Percentiles rank a stretch among this genome's conserved stretches.
Evolutionary conservation across 2,797 vertebrate species (phyloP).

Genomic region (Columba guinea): DNA sequence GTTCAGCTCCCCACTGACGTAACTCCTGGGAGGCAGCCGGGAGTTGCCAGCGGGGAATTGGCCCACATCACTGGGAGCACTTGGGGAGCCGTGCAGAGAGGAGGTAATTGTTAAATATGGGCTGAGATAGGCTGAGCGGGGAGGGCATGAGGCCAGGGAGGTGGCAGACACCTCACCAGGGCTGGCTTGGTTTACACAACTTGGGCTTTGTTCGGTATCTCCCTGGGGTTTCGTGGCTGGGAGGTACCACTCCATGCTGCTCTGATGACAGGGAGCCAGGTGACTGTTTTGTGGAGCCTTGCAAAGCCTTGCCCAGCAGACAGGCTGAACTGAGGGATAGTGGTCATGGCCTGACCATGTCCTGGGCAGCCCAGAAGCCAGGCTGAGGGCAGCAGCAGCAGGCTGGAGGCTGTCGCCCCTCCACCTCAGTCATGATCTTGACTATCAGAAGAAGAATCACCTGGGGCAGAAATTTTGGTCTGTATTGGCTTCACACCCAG

Average conservation of each 20-base stretch:
- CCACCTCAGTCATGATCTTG: not conserved
- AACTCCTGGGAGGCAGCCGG: conserved; percentile 42
- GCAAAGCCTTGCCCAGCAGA: not conserved
- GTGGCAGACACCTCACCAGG: conserved; percentile 47
- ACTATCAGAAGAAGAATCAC: not conserved
- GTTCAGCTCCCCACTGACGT: conserved; percentile 18
- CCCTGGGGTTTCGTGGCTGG: not conserved
- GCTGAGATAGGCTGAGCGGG: conserved; percentile 52
- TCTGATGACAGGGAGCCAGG: not conserved
- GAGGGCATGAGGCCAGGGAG: conserved; percentile 55
- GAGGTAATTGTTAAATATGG: conserved; percentile 61
- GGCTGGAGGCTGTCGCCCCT: not conserved
- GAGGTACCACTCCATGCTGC: not conserved
- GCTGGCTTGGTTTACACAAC: conserved; percentile 49
- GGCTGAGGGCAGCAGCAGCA: not conserved
- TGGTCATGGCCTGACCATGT: not conserved
- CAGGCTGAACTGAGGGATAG: not conserved
- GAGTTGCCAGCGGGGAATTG: conserved; percentile 53
- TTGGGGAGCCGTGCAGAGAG: not conserved
- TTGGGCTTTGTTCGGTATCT: conserved; percentile 54
- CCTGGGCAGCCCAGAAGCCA: not conserved
- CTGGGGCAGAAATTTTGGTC: not conserved
- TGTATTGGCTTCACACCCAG: not conserved
- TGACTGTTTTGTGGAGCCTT: not conserved
- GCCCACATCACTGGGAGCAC: not conserved